These are phyloP conservation scores for Chalcosyrphus nemorum DNA, from an alignment of 2,888 invertebrate genomes.

Conservation along the genomic window DNA sequence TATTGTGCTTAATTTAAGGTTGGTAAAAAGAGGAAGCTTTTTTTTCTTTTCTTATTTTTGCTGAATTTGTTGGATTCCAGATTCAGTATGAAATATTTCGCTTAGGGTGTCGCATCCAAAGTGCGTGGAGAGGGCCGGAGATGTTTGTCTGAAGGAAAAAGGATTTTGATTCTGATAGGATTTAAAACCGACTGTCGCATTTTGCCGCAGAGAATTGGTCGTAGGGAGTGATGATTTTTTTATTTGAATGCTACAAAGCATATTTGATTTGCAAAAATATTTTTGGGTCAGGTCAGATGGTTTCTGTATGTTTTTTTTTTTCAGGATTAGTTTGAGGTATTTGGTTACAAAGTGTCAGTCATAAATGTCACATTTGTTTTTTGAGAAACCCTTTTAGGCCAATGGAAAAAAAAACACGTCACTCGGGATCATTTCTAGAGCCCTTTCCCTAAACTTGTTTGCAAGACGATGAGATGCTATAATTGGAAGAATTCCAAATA, in stretches of 20 bases:
- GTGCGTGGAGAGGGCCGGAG: not conserved
- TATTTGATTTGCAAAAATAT: not conserved
- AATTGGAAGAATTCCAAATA: not conserved
- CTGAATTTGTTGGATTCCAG: conserved; percentile 28
- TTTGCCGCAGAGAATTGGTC: not conserved
- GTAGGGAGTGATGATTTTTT: not conserved
- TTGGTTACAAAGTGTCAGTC: not conserved
- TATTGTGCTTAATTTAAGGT: conserved; percentile 31
- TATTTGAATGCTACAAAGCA: not conserved
- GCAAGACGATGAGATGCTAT: not conserved
- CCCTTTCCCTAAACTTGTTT: not conserved
- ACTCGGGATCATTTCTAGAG: not conserved
- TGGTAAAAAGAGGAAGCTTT: not conserved
- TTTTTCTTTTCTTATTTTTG: not conserved
- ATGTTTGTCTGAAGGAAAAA: not conserved
- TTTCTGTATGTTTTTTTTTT: not conserved
- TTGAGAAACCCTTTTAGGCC: not conserved
- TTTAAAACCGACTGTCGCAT: not conserved
- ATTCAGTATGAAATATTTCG: conserved; percentile 41
- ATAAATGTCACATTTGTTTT: not conserved
- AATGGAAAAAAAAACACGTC: not conserved
- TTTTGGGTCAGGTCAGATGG: not conserved
- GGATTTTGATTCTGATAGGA: not conserved
- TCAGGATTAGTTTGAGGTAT: not conserved
- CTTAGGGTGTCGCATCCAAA: conserved; percentile 22